Conservation (phyloP, 64 coral and sea anemone species). For the Exaiptasia diaphana region DNA sequence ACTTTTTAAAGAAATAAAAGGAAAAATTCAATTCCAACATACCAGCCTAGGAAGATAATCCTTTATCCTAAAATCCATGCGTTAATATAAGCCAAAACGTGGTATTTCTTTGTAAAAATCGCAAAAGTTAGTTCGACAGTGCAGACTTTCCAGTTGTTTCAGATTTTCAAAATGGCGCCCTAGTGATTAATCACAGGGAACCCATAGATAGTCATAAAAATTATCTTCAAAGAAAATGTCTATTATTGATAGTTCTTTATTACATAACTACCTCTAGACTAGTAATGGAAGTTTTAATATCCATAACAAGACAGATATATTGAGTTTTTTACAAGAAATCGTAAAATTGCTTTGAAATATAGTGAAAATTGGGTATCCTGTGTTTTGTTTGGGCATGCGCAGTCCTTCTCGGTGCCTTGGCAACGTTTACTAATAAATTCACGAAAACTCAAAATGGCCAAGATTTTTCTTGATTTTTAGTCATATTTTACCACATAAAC, state of each 20-base stretch:
- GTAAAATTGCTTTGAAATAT: not conserved
- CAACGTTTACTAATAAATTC: constrained; percentile 65
- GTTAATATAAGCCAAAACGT: not conserved
- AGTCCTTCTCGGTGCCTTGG: constrained; percentile 5
- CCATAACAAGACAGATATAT: not conserved
- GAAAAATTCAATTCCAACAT: not conserved
- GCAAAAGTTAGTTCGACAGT: not conserved
- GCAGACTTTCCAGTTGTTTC: too few species aligned
- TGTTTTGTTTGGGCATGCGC: not conserved
- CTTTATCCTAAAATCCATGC: not conserved
- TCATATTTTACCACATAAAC: not conserved
- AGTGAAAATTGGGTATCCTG: not conserved
- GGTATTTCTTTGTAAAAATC: not conserved
- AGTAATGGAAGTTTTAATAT: not conserved
- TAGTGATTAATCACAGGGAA: not conserved
- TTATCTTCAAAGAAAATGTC: not conserved
- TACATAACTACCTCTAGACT: not conserved
- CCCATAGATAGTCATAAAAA: not conserved
- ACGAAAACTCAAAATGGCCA: not conserved
- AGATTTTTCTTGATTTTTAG: not conserved
- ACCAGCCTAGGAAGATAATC: not conserved
- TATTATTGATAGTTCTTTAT: not conserved
- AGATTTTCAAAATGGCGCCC: too few species aligned
- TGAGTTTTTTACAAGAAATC: not conserved
- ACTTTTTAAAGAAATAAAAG: not conserved